These are phyloP conservation scores for Menura novaehollandiae DNA, from an alignment of 2,113 vertebrate species.

Conservation along the genomic window DNA sequence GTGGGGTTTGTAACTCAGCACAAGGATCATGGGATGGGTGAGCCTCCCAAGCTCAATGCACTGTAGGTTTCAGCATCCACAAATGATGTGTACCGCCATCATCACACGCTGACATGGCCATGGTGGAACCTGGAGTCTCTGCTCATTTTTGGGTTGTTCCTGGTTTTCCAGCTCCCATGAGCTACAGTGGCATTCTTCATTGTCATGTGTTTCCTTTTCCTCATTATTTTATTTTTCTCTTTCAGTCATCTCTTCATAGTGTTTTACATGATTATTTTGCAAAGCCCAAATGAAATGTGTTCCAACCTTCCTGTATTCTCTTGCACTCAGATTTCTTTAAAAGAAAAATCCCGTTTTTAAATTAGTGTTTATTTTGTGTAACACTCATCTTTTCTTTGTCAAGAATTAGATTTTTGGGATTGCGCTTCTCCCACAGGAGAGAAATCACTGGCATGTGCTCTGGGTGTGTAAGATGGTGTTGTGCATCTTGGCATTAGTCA, in stretches of 20 bases:
- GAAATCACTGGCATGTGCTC: background rate
- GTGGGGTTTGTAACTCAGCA: background rate
- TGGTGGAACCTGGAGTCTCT: background rate
- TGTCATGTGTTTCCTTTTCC: background rate
- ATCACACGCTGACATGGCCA: background rate
- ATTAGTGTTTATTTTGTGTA: background rate
- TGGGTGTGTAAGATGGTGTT: background rate
- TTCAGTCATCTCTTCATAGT: background rate
- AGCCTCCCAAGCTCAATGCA: background rate
- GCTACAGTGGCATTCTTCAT: background rate
- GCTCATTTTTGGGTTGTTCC: background rate
- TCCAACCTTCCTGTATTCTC: background rate
- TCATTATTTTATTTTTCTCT: background rate
- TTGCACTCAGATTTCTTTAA: background rate
- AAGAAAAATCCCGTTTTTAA: background rate
- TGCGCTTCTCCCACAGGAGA: background rate
- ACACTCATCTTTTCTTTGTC: background rate
- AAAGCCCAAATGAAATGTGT: background rate
- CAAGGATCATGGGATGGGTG: background rate
- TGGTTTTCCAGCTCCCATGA: background rate
- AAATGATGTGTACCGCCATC: background rate
- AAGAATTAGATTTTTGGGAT: background rate
- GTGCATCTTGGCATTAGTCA: background rate
- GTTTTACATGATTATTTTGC: background rate
- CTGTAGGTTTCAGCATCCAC: background rate